Evolutionary conservation across 30 jellyfish, hydroid and myxozoan species (phyloP).

Genomic region (Hydractinia echinata): DNA sequence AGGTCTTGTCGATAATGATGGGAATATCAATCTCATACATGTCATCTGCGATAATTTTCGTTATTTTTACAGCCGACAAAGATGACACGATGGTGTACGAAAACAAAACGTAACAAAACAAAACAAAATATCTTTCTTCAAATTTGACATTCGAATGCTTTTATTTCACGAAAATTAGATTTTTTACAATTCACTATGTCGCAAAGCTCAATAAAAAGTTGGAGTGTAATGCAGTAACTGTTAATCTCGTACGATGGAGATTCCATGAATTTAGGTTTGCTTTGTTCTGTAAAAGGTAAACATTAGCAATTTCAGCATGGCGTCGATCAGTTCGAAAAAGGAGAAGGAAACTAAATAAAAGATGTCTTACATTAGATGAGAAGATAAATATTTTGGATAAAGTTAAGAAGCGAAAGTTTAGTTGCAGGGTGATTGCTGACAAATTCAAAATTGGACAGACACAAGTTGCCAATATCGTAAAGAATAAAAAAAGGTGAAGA

Average conservation of each 20-base stretch:
- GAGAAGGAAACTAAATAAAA: constrained; percentile 13
- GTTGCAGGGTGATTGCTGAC: constrained; percentile 38
- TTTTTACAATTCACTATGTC: neutral
- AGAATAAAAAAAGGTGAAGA: constrained; percentile 15
- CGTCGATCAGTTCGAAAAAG: constrained; percentile 10
- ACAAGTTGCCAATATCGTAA: constrained; percentile 37
- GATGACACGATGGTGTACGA: neutral
- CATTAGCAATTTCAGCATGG: neutral
- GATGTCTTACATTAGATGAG: constrained; percentile 18
- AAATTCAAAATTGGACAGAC: constrained; percentile 38
- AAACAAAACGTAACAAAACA: too few species aligned
- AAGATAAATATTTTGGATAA: constrained; percentile 22
- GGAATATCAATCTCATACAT: constrained; percentile 15
- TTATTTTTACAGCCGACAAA: neutral
- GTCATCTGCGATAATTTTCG: neutral
- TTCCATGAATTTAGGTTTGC: neutral
- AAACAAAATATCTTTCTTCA: too few species aligned
- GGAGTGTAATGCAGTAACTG: neutral
- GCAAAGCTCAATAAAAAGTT: neutral
- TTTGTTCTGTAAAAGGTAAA: neutral
- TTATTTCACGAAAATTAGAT: neutral
- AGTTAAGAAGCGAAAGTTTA: constrained; percentile 15
- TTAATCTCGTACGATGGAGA: neutral
- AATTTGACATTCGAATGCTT: too few species aligned
- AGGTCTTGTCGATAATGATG: constrained; percentile 6